Base-by-base conservation (phyloP, 37 sponge, comb jelly and placozoan genomes). In the Trichoplax adhaerens region DNA sequence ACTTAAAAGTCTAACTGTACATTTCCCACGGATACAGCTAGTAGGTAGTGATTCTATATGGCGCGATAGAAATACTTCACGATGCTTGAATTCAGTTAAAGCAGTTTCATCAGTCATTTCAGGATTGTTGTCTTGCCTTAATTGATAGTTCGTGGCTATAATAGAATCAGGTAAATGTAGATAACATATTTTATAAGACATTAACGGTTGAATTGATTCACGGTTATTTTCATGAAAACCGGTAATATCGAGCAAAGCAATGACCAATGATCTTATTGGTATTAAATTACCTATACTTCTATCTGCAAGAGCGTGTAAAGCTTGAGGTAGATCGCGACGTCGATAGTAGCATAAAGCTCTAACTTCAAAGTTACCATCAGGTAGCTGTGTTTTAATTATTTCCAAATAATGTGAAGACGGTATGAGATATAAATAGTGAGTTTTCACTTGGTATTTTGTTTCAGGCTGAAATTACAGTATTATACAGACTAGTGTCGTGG, bases 281-380 rank as follows among this genome's bases (percentile, higher is more conserved):
- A 29, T 29, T 29, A 29, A 29, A 29, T 83, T 51, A 88, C 91
- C 49, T 1, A 90, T 74, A 80, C 84, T 85, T 70, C 86, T 82
- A 77, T 92, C 94, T 5, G 94, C 94, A 66, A 82, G 74, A 46
- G 61, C 58, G 48, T 85, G 64, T 12, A 88, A 79, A 62, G 78
- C 72, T 4, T 81, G 3, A 49, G 86, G 90, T 1, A 92, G 91
- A 55, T 92, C 94, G 68, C 84, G 83, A n/a, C 94, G 62, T 58
- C 94, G 76, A 76, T 77, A 92, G 70, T 88, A 87, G 61, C 90
- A 92, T 77, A 84, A 88, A 1, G 82, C 90, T n/a, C 83, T 83
- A 5, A 87, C 94, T 64, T 92, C 94, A 8, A 92, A 85, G 67
- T 84, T 81, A 7, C 94, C 94, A 62, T 92, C 86, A 2, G 78